phyloP scores from a whole-genome alignment of 2,888 invertebrate genomes.

The Arctia plantaginis region DNA sequence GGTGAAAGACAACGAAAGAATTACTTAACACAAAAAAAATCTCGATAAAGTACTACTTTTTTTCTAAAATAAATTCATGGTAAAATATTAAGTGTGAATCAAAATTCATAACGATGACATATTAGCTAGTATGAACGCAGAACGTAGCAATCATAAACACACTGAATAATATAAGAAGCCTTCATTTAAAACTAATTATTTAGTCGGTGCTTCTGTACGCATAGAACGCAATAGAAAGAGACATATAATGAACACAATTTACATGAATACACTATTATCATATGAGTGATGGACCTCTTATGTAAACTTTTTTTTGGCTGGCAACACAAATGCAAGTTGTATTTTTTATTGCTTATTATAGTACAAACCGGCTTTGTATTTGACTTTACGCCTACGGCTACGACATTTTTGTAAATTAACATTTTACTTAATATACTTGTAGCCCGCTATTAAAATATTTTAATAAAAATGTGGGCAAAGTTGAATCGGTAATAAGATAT shows the following conservation, averaged over 20 bases:
- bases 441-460: constrained; percentile 31
- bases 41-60: constrained; percentile 11
- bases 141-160: constrained; percentile 33
- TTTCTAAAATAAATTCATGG: constrained; percentile 28
- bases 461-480: constrained; percentile 34
- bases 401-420: constrained; percentile 65
- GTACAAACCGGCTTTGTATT: constrained; percentile 67
- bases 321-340: constrained; percentile 58
- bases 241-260: constrained; percentile 79
- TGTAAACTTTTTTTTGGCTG: constrained; percentile 67
- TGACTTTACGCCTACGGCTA: constrained; percentile 68
- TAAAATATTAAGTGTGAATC: constrained; percentile 39
- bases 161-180: constrained; percentile 48
- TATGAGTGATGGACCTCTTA: constrained; percentile 73
- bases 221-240: constrained; percentile 62
- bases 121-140: constrained; percentile 10
- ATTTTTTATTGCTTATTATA: constrained; percentile 72
- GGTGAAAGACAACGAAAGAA: too few relatives aligned
- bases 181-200: constrained; percentile 54
- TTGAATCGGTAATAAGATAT: constrained; percentile 15
- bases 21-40: too few relatives aligned
- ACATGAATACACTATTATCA: constrained; percentile 77
- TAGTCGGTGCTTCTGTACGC: constrained; percentile 55
- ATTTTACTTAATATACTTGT: constrained; percentile 45
- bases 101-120: constrained; percentile 31